Base-by-base conservation (phyloP, 2,113 vertebrate species). In the Ciconia maguari region DNA sequence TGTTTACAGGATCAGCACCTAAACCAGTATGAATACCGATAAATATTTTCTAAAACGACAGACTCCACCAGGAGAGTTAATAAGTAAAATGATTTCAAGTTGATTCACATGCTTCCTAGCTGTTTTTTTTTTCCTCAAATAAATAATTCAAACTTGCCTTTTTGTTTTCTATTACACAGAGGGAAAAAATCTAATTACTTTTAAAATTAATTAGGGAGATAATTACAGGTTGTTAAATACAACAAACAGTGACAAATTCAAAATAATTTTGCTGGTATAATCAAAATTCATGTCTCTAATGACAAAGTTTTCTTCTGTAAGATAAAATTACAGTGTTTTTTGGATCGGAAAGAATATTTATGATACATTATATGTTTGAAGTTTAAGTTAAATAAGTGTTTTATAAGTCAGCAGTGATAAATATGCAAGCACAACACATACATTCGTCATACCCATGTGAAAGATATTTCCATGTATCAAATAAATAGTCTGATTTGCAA, bases 41-140 rank as follows among this genome's bases (percentile, higher is more conserved):
- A 91, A 48, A 88, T 80, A 44, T 74, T 60, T 87, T 87, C 27
- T 61, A 87, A 72, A 94, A 84, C 87, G 7, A 12, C 26, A 72
- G 44, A n/a, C 5, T 81, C 4, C 9, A 38, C 9, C 10, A 44
- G 17, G 16, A 70, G 6, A 70, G 1, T 32, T 70, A 82, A 41
- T 36, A 81, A 86, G 12, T 34, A 71, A 83, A 68, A 79, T 55
- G 0, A 44, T 51, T 74, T 92, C 41, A 92, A n/a, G n/a, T 48
- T 82, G 11, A 18, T 78, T 81, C 87, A 9, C 7, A 13, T 82
- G 41, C 5, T 60, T 84, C 2, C 4, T 49, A 75, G 8, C 9
- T 62, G 3, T 8, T 38, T 8, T 55, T 61, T 17, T 42, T 80
- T 13, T 2, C 3, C 5, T 17, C 0, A 0, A 55, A 58, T 51